A percentile compares a stretch with the other conserved stretches of the same genome.
phyloP scores from a whole-genome alignment of 2,797 vertebrate genomes.

The Pantherophis vulpinus region DNA sequence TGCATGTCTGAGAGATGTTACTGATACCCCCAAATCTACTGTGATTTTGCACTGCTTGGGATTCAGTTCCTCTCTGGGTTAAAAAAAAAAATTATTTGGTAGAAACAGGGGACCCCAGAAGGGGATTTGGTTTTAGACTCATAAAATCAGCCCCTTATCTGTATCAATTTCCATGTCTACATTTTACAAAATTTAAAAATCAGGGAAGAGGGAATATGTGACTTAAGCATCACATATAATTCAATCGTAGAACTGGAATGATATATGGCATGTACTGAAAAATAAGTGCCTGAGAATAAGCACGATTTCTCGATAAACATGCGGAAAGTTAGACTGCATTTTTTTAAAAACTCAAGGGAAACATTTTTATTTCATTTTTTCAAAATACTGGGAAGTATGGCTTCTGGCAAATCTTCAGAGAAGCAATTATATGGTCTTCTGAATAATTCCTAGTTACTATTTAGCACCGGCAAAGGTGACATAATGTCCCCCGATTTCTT shows the following conservation, averaged over 20 bases:
- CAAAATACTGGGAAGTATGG: not conserved
- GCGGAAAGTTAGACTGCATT: not conserved
- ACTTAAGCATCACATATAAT: not conserved
- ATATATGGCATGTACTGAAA: not conserved
- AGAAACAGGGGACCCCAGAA: not conserved
- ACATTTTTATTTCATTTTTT: not conserved
- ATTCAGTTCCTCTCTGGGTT: not conserved
- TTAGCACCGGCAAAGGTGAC: not conserved
- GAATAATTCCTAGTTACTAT: not conserved
- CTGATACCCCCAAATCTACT: not conserved
- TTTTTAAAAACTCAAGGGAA: not conserved
- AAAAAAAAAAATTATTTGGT: not conserved
- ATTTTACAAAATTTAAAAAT: not conserved
- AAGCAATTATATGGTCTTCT: not conserved
- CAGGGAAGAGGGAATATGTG: not conserved
- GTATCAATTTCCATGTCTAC: not conserved
- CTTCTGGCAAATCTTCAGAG: not conserved
- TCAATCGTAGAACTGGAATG: not conserved
- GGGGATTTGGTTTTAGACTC: not conserved
- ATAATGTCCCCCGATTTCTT: not conserved
- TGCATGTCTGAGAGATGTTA: not conserved
- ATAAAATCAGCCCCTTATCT: not conserved
- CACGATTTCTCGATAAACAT: not conserved
- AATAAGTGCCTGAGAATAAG: not conserved
- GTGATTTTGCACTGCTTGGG: not conserved